phyloP scores from a whole-genome alignment of 2,113 vertebrate genomes.

The Piliocolobus tephrosceles region DNA sequence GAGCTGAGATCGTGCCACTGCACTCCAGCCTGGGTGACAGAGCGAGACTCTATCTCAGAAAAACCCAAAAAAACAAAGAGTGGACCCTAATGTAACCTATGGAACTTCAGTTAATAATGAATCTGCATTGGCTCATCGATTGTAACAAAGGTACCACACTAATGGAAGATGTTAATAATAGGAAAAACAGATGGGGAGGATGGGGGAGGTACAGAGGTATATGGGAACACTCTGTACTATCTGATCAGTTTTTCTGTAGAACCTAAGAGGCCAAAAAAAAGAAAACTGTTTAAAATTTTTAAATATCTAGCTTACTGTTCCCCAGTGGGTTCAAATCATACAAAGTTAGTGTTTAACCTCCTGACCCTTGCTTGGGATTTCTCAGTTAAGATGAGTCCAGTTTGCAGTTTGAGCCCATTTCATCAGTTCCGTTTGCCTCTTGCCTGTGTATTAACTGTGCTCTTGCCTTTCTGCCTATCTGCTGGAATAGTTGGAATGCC shows the following conservation, averaged over 20 bases:
- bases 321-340: not conserved
- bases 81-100: not conserved
- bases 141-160: not conserved
- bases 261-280: not conserved
- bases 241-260: conserved; percentile 1
- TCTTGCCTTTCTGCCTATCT: not conserved
- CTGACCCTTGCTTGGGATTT: not conserved
- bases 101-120: not conserved
- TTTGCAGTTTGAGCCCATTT: not conserved
- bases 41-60: too few species aligned
- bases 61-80: not conserved
- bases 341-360: not conserved
- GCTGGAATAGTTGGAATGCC: conserved; percentile 83
- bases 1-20: too few species aligned
- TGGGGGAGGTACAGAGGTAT: not conserved
- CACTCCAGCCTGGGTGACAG: too few species aligned
- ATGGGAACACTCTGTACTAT: not conserved
- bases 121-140: not conserved
- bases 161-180: not conserved
- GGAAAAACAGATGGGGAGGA: not conserved
- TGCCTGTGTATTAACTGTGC: not conserved
- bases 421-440: not conserved
- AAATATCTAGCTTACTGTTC: not conserved
- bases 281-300: not conserved
- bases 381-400: not conserved